Percentiles rank a stretch among this genome's conserved stretches.
Conservation (phyloP, 2,113 vertebrate species). For the Tragelaphus strepsiceros region DNA sequence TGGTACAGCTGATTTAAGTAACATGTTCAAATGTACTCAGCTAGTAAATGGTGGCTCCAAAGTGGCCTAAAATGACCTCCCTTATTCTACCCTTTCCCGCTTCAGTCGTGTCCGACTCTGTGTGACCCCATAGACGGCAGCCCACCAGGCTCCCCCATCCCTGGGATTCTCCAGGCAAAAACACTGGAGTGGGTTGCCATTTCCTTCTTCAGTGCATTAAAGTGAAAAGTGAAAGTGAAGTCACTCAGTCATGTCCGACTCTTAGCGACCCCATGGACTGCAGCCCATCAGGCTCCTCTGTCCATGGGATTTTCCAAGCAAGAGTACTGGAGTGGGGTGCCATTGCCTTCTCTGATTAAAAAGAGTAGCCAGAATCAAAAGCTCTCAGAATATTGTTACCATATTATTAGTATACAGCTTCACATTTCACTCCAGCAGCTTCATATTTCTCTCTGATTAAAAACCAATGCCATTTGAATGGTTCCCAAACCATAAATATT, state of each 20-base stretch:
- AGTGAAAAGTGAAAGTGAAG: no score
- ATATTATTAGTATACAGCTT: not conserved
- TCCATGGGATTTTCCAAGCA: no score
- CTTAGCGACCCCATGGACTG: no score
- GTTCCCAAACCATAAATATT: not conserved
- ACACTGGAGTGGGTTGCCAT: no score
- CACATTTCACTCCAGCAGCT: not conserved
- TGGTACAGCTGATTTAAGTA: not conserved
- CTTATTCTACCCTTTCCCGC: not conserved
- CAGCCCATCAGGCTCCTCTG: no score
- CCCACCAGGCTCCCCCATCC: no score
- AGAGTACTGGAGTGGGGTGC: no score
- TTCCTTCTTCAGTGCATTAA: no score
- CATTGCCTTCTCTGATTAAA: not conserved
- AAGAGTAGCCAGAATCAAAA: not conserved
- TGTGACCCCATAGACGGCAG: no score
- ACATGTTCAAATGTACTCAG: not conserved
- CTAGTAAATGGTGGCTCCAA: not conserved
- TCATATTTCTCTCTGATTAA: not conserved
- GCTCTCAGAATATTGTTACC: not conserved
- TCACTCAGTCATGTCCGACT: no score
- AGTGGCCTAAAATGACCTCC: not conserved
- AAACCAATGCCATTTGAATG: not conserved
- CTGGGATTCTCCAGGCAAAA: no score
- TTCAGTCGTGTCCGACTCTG: no score